phyloP scores from a whole-genome alignment of 2,888 invertebrate species.

The Crocallis elinguaria region DNA sequence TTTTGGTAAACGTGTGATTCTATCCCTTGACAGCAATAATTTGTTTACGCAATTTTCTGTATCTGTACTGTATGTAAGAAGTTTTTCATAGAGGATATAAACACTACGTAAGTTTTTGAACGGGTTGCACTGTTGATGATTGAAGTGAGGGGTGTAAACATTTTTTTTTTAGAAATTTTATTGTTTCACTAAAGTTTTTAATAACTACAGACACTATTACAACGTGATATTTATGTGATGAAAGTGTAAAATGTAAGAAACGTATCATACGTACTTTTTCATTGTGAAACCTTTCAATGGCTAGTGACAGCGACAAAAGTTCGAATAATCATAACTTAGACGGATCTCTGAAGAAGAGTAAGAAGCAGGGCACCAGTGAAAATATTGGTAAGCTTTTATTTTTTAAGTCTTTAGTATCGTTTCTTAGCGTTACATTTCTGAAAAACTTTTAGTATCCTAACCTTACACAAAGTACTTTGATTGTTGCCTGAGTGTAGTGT shows the following conservation, averaged over 20 bases:
- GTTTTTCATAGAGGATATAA: too few relatives aligned
- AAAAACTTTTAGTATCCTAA: conserved; percentile 8
- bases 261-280: conserved; percentile 18
- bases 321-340: conserved; percentile 77
- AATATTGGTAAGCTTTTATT: conserved; percentile 61
- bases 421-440: background rate
- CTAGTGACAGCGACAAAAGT: conserved; percentile 83
- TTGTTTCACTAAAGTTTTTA: conserved; percentile 40
- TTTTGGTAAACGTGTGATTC: too few relatives aligned
- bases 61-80: too few relatives aligned
- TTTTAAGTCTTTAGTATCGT: background rate
- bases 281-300: conserved; percentile 72
- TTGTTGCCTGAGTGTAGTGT: conserved; percentile 3
- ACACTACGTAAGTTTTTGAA: conserved; percentile 39
- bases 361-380: conserved; percentile 65
- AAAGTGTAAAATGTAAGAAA: conserved; percentile 26
- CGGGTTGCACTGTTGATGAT: conserved; percentile 37
- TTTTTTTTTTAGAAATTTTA: conserved; percentile 44
- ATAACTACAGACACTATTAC: conserved; percentile 53
- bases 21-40: too few relatives aligned
- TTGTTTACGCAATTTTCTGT: too few relatives aligned
- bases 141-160: conserved; percentile 67
- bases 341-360: conserved; percentile 70
- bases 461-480: conserved; percentile 3
- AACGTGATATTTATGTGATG: conserved; percentile 17